Percentiles rank a stretch among this genome's conserved stretches.
Evolutionary conservation across 2,797 vertebrate species (phyloP).

Genomic region (Sphenodon punctatus): DNA sequence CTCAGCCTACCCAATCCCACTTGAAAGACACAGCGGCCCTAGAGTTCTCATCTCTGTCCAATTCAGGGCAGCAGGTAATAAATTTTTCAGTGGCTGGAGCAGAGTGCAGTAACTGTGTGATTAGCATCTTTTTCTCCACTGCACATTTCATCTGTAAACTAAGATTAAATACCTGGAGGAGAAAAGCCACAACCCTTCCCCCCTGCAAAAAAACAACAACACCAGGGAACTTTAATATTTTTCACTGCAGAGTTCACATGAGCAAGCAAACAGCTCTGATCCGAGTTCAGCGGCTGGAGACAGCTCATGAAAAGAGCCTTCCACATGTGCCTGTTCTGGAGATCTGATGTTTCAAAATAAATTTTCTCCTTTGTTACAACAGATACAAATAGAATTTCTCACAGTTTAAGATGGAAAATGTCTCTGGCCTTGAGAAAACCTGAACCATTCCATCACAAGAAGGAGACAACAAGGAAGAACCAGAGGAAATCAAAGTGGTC

Average conservation of each 20-base stretch:
- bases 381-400: not conserved
- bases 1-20: not conserved
- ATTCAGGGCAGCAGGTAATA: conserved; percentile 43
- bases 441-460: not conserved
- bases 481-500: conserved; percentile 12
- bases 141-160: conserved; percentile 57
- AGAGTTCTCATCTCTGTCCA: conserved; percentile 16
- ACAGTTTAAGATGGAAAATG: not conserved
- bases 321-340: rapidly evolving
- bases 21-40: not conserved
- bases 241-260: conserved; percentile 2
- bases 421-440: not conserved
- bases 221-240: conserved; percentile 32
- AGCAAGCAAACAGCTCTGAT: not conserved
- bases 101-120: conserved; percentile 49
- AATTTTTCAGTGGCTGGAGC: conserved; percentile 49
- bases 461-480: not conserved
- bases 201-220: no score
- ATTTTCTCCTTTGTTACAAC: not conserved
- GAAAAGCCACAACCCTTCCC: conserved; percentile 1
- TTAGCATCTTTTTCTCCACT: conserved; percentile 61
- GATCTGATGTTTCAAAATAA: rapidly evolving
- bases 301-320: rapidly evolving
- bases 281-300: not conserved
- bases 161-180: conserved; percentile 59